A percentile compares a stretch with the other conserved stretches of the same genome.
Evolutionary conservation across 1,140 invertebrate genomes (phyloP).

Genomic region (Stenopsyche tienmushanensis): DNA sequence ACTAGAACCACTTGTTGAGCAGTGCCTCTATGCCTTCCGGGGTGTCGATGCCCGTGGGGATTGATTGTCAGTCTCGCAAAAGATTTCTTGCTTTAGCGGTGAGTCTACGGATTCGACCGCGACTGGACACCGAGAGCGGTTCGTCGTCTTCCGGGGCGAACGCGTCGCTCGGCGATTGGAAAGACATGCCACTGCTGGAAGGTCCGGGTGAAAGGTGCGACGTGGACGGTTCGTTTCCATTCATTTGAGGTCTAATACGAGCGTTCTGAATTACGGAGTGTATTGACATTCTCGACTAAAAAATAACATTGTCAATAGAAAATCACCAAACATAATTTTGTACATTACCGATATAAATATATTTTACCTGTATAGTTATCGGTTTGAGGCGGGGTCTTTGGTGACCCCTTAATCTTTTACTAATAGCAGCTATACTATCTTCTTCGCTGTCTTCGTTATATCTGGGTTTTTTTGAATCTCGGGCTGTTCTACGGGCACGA

Average conservation of each 20-base stretch:
- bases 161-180: constrained; percentile 36
- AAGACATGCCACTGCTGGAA: constrained; percentile 1
- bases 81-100: constrained; percentile 74
- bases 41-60: no score
- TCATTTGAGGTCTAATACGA: constrained; percentile 1
- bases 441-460: constrained; percentile 69
- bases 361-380: constrained; percentile 24
- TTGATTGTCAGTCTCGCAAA: constrained; percentile 57
- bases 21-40: no score
- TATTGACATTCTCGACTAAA: constrained; percentile 10
- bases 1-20: no score
- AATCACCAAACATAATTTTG: neutral
- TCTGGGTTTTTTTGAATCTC: constrained; percentile 56
- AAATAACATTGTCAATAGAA: neutral
- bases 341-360: no score
- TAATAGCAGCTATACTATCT: constrained; percentile 57
- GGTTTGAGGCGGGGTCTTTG: constrained; percentile 43
- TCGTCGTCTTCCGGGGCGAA: constrained; percentile 48
- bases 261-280: neutral
- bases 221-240: constrained; percentile 7
- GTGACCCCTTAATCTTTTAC: constrained; percentile 48
- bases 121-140: constrained; percentile 70
- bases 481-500: constrained; percentile 24
- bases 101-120: constrained; percentile 79
- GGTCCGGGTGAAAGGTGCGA: neutral